phyloP scores from a whole-genome alignment of 2,113 vertebrate genomes.

The Alces alces region DNA sequence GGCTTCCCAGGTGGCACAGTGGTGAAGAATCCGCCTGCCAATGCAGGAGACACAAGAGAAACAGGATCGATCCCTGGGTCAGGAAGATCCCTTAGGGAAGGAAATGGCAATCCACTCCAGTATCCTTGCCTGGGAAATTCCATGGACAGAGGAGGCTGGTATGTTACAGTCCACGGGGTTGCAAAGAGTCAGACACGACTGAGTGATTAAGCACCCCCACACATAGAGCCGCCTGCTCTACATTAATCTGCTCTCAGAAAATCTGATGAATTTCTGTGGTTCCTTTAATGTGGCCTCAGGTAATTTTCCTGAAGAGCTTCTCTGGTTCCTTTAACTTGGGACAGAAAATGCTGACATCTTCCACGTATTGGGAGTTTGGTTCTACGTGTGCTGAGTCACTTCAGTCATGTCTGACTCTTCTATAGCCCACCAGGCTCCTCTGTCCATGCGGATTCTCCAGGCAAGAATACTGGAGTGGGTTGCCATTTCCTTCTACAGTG shows the following conservation, averaged over 20 bases:
- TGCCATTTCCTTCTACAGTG: background rate
- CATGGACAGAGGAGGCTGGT: background rate
- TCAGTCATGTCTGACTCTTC: background rate
- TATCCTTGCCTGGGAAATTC: background rate
- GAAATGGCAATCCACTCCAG: background rate
- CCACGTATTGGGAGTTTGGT: background rate
- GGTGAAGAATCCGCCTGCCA: background rate
- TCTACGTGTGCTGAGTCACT: background rate
- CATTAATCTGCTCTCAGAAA: background rate
- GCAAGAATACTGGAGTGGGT: background rate
- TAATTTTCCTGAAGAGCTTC: background rate
- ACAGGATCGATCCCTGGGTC: background rate
- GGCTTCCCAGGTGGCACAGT: background rate
- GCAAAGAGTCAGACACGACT: background rate
- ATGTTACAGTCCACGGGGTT: rapidly evolving
- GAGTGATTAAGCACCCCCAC: background rate
- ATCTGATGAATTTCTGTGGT: background rate
- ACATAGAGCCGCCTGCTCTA: background rate
- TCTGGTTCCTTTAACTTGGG: background rate
- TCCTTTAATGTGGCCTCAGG: background rate
- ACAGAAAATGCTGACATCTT: background rate
- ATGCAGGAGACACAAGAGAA: background rate
- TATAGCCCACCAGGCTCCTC: background rate
- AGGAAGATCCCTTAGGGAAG: background rate
- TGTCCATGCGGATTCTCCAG: background rate